Evolutionary conservation across 2,113 vertebrate genomes (phyloP), one percentile per base, ranked within the genome.

Genomic region (Columba livia): DNA sequence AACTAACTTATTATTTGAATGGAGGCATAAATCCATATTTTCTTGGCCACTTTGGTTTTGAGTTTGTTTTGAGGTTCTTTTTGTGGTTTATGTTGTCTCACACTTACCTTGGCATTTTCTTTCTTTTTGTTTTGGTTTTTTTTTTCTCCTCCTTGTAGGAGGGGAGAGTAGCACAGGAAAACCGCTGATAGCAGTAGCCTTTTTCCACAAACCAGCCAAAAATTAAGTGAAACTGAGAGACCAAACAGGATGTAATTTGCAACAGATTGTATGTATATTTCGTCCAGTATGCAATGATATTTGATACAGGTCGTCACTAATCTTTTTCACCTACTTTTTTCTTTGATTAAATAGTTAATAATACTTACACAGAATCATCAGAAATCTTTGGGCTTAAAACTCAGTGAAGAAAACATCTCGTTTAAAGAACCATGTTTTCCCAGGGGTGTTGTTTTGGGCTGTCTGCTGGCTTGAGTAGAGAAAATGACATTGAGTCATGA

Each of bases 401-500:
- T 73, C 31, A n/a, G 38, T 28, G 71, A 88, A 83, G 67, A 77
- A 94, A 92, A 40, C 67, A 5, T 51, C 73, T 82, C 0, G 0
- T 79, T 87, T 87, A 74, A 85, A 81, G 70, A 47, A 75, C n/a
- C 1, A 0, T 61, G 13, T 51, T 53, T 79, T 93, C 79, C 79
- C 62, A 65, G 4, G n/a, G 26, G 31, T 93, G 32, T 51, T 88
- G n/a, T 83, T 60, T 92, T n/a, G 31, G 58, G 24, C 36, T 85
- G 50, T 90, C 67, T 95, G 50, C 47, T 91, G 82, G 58, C 62
- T 79, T 85, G 25, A 91, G 47, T 89, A 89, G 56, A 93, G 48
- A 95, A 94, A 79, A 88, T 34, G 24, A 13, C 58, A 70, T 83
- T 85, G 54, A 93, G 54, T 93, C 81, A 93, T 79, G 88, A 73